phyloP scores from a whole-genome alignment of 2,797 vertebrate species.

The Coregonus sp. region DNA sequence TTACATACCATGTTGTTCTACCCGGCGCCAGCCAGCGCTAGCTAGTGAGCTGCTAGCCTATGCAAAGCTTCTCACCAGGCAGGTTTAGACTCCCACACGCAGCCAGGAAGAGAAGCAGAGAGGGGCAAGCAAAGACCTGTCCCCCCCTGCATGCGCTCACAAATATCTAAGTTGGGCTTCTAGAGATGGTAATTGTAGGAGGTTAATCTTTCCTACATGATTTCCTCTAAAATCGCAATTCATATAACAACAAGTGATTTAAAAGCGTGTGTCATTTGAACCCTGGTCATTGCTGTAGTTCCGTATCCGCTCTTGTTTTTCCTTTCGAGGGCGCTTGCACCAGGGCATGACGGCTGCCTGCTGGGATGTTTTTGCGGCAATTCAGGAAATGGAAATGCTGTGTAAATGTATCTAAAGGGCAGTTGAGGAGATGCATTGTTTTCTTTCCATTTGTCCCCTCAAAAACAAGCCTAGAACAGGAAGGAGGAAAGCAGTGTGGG shows the following conservation, averaged over 20 bases:
- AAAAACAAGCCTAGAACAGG: constrained; percentile 27
- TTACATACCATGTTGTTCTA: constrained; percentile 31
- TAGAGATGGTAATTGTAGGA: background rate
- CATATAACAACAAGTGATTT: no score
- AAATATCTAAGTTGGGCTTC: background rate
- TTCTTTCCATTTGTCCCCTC: constrained; percentile 29
- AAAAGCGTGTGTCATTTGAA: no score
- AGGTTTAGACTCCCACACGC: constrained; percentile 66
- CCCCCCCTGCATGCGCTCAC: constrained; percentile 39
- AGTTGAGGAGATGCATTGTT: constrained; percentile 27
- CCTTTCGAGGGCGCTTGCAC: no score
- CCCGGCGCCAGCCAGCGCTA: constrained; percentile 42
- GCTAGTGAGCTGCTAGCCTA: constrained; percentile 49
- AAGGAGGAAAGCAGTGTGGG: constrained; percentile 23
- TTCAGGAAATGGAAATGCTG: constrained; percentile 33
- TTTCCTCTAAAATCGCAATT: no score
- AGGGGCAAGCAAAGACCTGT: constrained; percentile 76
- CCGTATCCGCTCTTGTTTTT: no score
- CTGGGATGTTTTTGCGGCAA: constrained; percentile 15
- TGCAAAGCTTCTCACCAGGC: constrained; percentile 58
- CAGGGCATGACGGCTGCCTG: background rate
- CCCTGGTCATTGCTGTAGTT: no score
- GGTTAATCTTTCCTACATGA: background rate
- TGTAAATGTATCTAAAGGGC: constrained; percentile 19
- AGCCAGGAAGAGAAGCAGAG: constrained; percentile 42